Evolutionary conservation across 2,113 vertebrate genomes (phyloP).

Genomic region (Aegotheles bennettii): DNA sequence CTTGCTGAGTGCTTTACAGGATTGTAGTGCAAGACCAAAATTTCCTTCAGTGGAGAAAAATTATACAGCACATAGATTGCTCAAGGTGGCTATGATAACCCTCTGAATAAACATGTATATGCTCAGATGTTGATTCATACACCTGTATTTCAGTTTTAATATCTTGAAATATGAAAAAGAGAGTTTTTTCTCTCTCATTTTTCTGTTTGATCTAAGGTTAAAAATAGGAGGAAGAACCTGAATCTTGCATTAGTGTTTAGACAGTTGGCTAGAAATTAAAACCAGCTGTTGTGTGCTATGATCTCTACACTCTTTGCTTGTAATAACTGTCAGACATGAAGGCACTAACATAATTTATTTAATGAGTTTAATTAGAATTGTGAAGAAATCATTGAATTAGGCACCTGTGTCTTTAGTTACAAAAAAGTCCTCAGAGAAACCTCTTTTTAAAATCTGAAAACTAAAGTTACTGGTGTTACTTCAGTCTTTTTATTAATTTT

Average conservation of each 20-base stretch:
- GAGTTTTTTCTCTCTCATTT: neutral
- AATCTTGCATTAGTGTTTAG: neutral
- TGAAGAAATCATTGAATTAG: slow-evolving; percentile 8
- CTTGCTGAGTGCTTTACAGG: neutral
- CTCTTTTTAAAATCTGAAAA: neutral
- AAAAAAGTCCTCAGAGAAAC: neutral
- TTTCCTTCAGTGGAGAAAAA: neutral
- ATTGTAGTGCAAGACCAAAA: neutral
- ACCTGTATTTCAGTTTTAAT: neutral
- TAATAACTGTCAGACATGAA: slow-evolving; percentile 4
- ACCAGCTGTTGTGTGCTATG: slow-evolving; percentile 1
- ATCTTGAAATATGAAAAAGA: neutral
- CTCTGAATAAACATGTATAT: neutral
- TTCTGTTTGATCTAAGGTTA: neutral
- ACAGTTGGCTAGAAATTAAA: slow-evolving; percentile 34
- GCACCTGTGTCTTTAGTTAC: neutral
- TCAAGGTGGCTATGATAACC: neutral
- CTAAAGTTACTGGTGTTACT: neutral
- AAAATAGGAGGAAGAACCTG: neutral
- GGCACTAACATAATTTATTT: neutral
- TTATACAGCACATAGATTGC: neutral
- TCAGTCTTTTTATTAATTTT: neutral
- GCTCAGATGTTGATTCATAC: neutral
- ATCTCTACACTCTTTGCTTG: neutral
- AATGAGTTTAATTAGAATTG: slow-evolving; percentile 27